These are phyloP conservation scores for Clanis bilineata DNA, from an alignment of 2,888 invertebrate species.

Conservation along the genomic window DNA sequence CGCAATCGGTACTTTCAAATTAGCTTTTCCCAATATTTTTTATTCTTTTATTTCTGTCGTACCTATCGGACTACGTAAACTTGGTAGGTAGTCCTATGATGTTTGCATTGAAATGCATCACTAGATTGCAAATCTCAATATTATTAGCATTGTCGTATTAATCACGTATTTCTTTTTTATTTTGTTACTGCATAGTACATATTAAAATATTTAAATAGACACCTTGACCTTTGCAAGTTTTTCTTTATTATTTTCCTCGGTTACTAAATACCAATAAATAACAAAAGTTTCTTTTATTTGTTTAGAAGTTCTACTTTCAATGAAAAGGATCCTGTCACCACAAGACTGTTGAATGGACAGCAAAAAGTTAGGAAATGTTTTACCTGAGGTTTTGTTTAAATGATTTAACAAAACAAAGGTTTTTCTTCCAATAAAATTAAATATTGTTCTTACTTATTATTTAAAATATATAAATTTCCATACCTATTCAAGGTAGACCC, in stretches of 20 bases:
- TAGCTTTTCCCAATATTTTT: too few species aligned
- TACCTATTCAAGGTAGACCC: too few species aligned
- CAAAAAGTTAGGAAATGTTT: constrained; percentile 4
- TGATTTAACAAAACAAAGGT: background rate
- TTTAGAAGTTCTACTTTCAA: background rate
- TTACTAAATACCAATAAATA: background rate
- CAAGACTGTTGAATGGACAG: constrained; percentile 19
- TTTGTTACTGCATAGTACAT: background rate
- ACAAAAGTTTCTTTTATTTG: background rate
- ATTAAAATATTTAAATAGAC: background rate
- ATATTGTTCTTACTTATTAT: too few species aligned
- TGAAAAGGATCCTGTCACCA: background rate
- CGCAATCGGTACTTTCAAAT: too few species aligned
- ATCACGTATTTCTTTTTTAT: background rate
- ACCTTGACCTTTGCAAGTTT: background rate
- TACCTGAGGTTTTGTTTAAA: constrained; percentile 13
- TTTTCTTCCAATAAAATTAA: background rate
- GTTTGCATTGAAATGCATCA: too few species aligned
- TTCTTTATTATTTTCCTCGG: background rate
- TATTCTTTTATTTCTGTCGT: too few species aligned
- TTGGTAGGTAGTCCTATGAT: too few species aligned
- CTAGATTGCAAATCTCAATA: too few species aligned
- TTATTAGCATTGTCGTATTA: too few species aligned
- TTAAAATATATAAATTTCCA: too few species aligned
- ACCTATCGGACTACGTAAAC: too few species aligned